Conservation (phyloP, 2,113 vertebrate genomes). For the Camarhynchus parvulus region DNA sequence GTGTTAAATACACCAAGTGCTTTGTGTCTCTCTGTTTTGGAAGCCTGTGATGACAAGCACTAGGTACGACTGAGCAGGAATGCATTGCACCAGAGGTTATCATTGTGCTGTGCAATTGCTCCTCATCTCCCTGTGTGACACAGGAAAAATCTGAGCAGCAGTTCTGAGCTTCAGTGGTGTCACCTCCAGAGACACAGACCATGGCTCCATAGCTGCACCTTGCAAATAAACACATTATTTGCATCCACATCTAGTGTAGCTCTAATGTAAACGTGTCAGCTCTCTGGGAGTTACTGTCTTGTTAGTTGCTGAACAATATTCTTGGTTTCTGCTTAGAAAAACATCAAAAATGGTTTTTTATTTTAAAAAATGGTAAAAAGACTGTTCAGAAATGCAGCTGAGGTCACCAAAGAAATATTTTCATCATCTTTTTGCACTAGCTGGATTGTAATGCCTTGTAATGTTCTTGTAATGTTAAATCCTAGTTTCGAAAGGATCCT, state of each 20-base stretch:
- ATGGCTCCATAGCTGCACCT: not conserved
- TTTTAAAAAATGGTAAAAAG: not conserved
- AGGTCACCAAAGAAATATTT: not conserved
- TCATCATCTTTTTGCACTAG: not conserved
- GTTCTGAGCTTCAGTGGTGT: not conserved
- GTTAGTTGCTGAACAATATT: not conserved
- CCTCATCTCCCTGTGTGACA: not conserved
- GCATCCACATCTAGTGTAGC: not conserved
- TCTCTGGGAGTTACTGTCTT: not conserved
- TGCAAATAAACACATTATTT: not conserved
- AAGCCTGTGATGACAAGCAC: not conserved
- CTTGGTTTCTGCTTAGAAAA: not conserved
- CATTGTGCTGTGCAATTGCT: not conserved
- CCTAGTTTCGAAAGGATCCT: not conserved
- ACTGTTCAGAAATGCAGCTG: not conserved
- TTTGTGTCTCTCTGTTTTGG: not conserved
- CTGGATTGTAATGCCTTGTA: not conserved
- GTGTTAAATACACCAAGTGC: not conserved
- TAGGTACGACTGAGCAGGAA: not conserved
- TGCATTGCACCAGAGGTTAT: not conserved
- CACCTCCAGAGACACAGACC: not conserved
- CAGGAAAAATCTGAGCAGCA: not conserved
- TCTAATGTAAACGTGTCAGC: not conserved
- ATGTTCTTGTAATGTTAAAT: not conserved
- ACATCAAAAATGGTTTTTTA: not conserved